phyloP scores from a whole-genome alignment of 2,113 vertebrate species.

The Hirundichthys speculiger region DNA sequence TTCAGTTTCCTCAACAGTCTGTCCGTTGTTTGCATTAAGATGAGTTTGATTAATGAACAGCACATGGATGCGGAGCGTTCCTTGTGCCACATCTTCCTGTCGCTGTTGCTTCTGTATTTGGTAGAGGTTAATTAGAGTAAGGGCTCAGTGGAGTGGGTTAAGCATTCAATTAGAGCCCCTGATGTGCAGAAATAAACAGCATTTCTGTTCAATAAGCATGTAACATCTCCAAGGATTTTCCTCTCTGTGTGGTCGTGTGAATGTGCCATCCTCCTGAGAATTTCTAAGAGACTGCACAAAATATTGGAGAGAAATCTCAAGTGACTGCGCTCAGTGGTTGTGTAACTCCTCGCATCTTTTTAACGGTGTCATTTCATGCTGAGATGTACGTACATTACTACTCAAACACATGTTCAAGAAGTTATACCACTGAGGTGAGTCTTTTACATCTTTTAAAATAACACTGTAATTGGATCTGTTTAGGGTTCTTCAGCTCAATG shows the following conservation, averaged over 20 bases:
- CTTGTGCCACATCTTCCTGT: neutral
- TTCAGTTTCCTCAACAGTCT: slow-evolving; percentile 19
- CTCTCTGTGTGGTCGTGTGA: slow-evolving; percentile 8
- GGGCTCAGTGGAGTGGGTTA: slow-evolving; percentile 12
- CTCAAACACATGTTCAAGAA: neutral
- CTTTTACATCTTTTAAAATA: neutral
- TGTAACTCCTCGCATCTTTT: neutral
- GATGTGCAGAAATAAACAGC: slow-evolving; percentile 11
- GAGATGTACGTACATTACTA: neutral
- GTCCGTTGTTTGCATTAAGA: neutral
- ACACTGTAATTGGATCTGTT: neutral
- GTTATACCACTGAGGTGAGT: neutral
- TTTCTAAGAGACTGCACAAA: slow-evolving; percentile 6
- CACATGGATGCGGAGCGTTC: neutral
- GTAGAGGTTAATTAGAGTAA: slow-evolving; percentile 11
- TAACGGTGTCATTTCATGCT: neutral
- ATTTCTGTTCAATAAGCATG: slow-evolving; percentile 28
- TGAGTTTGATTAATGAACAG: too few relatives aligned
- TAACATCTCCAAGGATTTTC: slow-evolving; percentile 16
- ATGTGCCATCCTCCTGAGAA: slow-evolving; percentile 9
- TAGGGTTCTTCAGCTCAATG: slow-evolving; percentile 17
- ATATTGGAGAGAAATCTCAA: slow-evolving; percentile 33
- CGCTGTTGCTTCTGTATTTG: slow-evolving; percentile 12
- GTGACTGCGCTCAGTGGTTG: slow-evolving; percentile 2
- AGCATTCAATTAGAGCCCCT: slow-evolving; percentile 12